Evolutionary conservation across 2,113 vertebrate genomes (phyloP), one percentile per base, ranked within the genome.

Genomic region (Lonchura striata): DNA sequence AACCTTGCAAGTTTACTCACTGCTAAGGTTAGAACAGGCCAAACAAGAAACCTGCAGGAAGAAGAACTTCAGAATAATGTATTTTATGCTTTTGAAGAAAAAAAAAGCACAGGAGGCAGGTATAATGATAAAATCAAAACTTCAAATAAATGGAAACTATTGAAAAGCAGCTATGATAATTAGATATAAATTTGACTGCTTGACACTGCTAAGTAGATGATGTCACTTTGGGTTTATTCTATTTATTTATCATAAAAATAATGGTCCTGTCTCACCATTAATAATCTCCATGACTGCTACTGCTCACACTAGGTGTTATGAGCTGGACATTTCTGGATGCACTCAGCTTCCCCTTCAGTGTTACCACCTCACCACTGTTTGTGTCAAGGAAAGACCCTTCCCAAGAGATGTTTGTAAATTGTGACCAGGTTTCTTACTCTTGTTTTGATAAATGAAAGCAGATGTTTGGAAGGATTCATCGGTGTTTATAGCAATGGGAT

Each of bases 361-460:
- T 27, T 52, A 49, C 56, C 42, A 56, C 28, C 37, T 93, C 41
- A 44, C 56, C 82, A 57, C 71, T 88, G 42, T 52, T 88, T 90
- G 79, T 82, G 57, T 53, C 74, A 77, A 11, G 4, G 81, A 46
- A 71, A 83, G 42, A 86, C 59, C 46, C 28, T 57, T 92, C 86
- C 71, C 71, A 63, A 66, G 52, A 88, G 88, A 81, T 59, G 12
- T 86, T 94, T 93, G 60, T 83, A 90, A 93, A 92, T 63, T 69
- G 5, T 6, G 68, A 94, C 69, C 72, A 75, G 74, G 47, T 93
- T 92, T 82, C 72, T 88, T 88, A 90, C 64, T 35, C 76, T 86
- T 94, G 56, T 95, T 96, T 90, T 92, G 86, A 81, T 83, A 91
- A 95, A 91, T 84, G 76, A 74, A 92, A 88, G 44, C 91, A 94